Percentiles rank a stretch among this genome's conserved stretches.
These are phyloP conservation scores for Panonychus citri DNA, from an alignment of 1,140 invertebrate genomes.

Conservation along the genomic window DNA sequence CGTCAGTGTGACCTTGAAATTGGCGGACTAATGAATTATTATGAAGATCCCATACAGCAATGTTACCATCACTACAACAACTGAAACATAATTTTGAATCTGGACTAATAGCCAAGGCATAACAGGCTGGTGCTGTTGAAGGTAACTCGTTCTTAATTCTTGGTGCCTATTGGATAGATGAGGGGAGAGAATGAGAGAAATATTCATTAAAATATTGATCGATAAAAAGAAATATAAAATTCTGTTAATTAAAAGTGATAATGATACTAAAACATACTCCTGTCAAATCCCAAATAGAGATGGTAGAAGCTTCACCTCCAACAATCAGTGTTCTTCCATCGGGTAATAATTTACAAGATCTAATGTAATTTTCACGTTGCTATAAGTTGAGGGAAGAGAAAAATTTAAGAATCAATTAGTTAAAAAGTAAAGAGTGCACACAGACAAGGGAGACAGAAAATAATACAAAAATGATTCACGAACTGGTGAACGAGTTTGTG, in stretches of 20 bases:
- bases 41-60: conserved; percentile 82
- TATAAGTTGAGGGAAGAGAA: conserved; percentile 21
- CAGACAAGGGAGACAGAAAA: neutral
- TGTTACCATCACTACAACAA: conserved; percentile 85
- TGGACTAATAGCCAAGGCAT: conserved; percentile 86
- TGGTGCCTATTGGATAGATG: too few species aligned
- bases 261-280: too few species aligned
- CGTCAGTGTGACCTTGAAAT: conserved; percentile 91
- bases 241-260: too few species aligned
- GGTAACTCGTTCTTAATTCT: conserved; percentile 64
- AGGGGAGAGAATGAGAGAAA: too few species aligned
- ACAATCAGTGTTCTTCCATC: conserved; percentile 87
- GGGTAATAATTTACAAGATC: conserved; percentile 85
- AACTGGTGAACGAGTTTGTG: too few species aligned
- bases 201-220: too few species aligned
- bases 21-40: conserved; percentile 75
- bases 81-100: conserved; percentile 91
- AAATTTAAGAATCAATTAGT: neutral
- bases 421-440: neutral
- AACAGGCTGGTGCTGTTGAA: conserved; percentile 88
- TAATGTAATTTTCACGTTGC: conserved; percentile 89
- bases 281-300: conserved; percentile 71
- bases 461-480: neutral
- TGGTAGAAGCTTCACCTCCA: conserved; percentile 80
- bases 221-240: too few species aligned